Conservation (phyloP, 53 echinoderm and acorn worm genomes). For the Temnopleurus reevesii region DNA sequence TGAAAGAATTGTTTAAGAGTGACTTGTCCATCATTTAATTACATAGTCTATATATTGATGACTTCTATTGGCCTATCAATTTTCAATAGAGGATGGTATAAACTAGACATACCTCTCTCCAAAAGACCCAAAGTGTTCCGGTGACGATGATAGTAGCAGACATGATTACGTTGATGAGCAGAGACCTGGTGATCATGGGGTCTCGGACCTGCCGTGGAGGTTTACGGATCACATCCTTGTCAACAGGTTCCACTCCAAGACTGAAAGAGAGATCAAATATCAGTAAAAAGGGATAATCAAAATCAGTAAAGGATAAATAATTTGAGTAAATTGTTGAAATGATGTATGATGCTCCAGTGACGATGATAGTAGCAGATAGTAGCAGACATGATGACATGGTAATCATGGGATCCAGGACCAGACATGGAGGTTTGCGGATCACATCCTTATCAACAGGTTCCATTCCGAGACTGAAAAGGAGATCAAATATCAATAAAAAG, state of each 20-base stretch:
- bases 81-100: not conserved
- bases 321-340: too few species aligned
- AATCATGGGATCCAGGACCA: slow-evolving; percentile 96
- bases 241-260: slow-evolving; percentile 98
- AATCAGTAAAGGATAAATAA: too few species aligned
- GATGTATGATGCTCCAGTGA: too few species aligned
- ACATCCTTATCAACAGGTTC: slow-evolving; percentile 99
- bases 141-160: slow-evolving; percentile 89
- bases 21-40: too few species aligned
- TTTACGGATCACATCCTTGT: slow-evolving; percentile 90
- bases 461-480: slow-evolving; percentile 86
- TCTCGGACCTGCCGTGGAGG: slow-evolving; percentile 89
- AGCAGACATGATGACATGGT: slow-evolving; percentile 96
- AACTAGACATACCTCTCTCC: slow-evolving; percentile 97
- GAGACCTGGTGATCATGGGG: slow-evolving; percentile 88
- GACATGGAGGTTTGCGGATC: slow-evolving; percentile 82
- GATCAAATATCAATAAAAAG: too few species aligned
- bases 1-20: too few species aligned
- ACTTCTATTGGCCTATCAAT: too few species aligned
- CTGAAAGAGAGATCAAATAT: slow-evolving; percentile 61
- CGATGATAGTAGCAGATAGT: slow-evolving; percentile 88
- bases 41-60: not conserved
- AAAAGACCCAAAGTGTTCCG: slow-evolving; percentile 97
- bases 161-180: slow-evolving; percentile 89
- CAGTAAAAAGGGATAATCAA: slow-evolving; percentile 7